Conservation (phyloP, 2,888 invertebrate genomes). For the Euplexia lucipara region DNA sequence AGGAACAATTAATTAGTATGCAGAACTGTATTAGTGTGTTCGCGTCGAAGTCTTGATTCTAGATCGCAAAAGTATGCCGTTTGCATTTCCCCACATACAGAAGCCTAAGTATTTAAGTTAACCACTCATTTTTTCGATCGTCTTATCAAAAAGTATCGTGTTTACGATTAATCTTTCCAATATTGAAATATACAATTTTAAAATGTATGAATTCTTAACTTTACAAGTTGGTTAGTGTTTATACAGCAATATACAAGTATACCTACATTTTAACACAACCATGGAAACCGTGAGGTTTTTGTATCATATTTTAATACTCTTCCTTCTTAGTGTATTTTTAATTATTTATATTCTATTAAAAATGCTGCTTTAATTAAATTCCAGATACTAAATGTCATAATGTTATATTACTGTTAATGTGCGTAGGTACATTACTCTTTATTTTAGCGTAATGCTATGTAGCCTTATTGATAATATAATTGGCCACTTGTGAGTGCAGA, state of each 20-base stretch:
- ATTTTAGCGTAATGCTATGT: background rate
- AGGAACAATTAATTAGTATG: background rate
- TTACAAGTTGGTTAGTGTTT: constrained; percentile 40
- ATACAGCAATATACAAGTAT: constrained; percentile 46
- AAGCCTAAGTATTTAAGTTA: background rate
- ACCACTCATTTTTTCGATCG: constrained; percentile 6
- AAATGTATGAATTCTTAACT: constrained; percentile 30
- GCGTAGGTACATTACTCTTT: background rate
- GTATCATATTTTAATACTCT: constrained; percentile 47
- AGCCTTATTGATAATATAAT: constrained; percentile 19
- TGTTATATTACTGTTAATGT: constrained; percentile 25
- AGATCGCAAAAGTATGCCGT: background rate
- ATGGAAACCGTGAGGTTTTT: constrained; percentile 69
- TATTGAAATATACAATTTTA: constrained; percentile 31
- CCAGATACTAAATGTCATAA: constrained; percentile 19
- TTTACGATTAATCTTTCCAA: constrained; percentile 17
- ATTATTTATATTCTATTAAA: constrained; percentile 23
- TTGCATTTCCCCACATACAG: background rate
- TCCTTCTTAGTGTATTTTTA: constrained; percentile 32
- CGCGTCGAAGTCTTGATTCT: background rate
- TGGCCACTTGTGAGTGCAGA: constrained; percentile 8
- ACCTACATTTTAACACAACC: constrained; percentile 73
- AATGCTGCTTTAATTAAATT: constrained; percentile 24
- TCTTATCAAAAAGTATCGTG: constrained; percentile 7
- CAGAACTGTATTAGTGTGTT: background rate